Base-by-base conservation (phyloP, 2,113 vertebrate genomes). In the Ciconia stormi region DNA sequence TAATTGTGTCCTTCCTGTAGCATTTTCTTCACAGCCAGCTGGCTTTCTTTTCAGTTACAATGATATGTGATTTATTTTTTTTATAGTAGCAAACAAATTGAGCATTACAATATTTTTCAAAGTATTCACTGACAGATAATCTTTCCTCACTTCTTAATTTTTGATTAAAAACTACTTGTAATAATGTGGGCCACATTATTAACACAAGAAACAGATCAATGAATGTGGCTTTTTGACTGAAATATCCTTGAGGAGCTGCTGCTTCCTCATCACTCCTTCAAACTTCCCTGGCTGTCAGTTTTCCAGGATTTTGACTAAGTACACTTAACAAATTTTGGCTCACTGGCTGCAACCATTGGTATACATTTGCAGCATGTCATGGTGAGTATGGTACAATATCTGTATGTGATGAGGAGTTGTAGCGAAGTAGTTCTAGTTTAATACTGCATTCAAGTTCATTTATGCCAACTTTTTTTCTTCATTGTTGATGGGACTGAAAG, bases 341-440 rank as follows among this genome's bases (percentile, higher is more conserved):
- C 2, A 0, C 30, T 70, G 47, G 34, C 81, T 84, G 72, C 76
- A 73, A 13, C 67, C 16, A 7, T 12, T 69, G 91, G 26, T 70
- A 7, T 19, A 18, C 4, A 26, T 71, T 74, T 67, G 61, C 36
- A 72, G 34, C 11, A 6, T 59, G 23, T 59, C 27, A 11, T 19
- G 59, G 38, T 65, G 42, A 56, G 10, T 77, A 13, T 42, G 34
- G 61, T 27, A 20, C 38, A 59, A 40, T 19, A 79, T 29, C 49
- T 72, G 29, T 69, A 61, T 1, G 7, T 58, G 46, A 46, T 46
- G 42, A 85, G 32, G 34, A 80, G 14, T 40, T 80, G 5, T 34
- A 77, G 55, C 55, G 36, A 70, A 95, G 58, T 62, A 69, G 58
- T 82, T 96, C 30, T 23, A 21, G 40, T 80, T 95, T 47, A 76